A percentile compares a stretch with the other conserved stretches of the same genome.
Evolutionary conservation across 92 coral and sea anemone genomes (phyloP).

Genomic region (Porites divaricata): DNA sequence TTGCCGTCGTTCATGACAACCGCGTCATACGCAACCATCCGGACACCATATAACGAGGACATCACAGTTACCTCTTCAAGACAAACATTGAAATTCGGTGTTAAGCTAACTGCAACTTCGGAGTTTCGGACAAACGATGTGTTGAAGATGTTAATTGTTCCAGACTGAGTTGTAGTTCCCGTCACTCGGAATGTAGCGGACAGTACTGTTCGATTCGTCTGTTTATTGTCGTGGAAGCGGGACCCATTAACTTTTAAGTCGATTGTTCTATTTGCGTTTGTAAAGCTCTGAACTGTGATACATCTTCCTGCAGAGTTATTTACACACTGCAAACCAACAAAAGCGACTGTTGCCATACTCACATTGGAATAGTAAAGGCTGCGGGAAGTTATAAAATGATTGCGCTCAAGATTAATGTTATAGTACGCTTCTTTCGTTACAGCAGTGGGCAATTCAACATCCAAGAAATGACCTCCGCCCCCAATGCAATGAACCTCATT

Average conservation of each 20-base stretch:
- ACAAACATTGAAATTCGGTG: background rate
- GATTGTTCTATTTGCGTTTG: background rate
- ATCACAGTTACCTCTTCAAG: constrained; percentile 2
- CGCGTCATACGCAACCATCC: background rate
- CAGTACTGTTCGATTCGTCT: background rate
- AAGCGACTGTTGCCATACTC: background rate
- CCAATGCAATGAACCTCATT: background rate
- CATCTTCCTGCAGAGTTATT: background rate
- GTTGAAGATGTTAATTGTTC: background rate
- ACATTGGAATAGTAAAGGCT: constrained; percentile 16
- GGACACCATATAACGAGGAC: background rate
- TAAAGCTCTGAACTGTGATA: background rate
- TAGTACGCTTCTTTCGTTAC: constrained; percentile 3
- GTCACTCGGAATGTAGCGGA: background rate
- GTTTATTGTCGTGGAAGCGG: constrained; percentile 8
- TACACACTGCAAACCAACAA: background rate
- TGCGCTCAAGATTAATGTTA: background rate
- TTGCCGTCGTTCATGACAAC: background rate
- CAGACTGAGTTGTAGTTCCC: background rate
- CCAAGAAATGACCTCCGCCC: constrained; percentile 3
- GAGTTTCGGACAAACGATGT: constrained; percentile 15
- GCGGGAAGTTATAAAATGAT: background rate
- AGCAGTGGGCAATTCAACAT: constrained; percentile 18
- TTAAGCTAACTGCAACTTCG: background rate
- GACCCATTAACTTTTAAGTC: background rate